phyloP scores from a whole-genome alignment of 1,140 invertebrate genomes.

The Drosophila ambigua region DNA sequence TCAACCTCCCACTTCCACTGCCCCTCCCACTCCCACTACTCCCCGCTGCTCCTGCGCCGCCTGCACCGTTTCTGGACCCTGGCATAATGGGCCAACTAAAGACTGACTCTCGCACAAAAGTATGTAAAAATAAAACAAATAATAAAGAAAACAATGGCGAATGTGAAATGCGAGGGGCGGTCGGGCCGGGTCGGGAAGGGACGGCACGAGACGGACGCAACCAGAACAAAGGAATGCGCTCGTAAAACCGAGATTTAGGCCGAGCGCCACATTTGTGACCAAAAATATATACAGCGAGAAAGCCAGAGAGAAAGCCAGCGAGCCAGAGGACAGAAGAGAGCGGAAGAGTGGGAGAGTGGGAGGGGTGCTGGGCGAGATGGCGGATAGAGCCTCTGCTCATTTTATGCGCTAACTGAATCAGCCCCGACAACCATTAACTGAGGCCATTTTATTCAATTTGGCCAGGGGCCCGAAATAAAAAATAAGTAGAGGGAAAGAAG shows the following conservation, averaged over 20 bases:
- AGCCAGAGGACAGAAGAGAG: constrained; percentile 18
- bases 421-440: constrained; percentile 81
- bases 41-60: neutral
- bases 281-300: constrained; percentile 45
- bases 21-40: neutral
- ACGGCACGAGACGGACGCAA: constrained; percentile 16
- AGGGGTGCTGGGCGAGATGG: constrained; percentile 20
- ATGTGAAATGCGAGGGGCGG: constrained; percentile 34
- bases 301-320: constrained; percentile 8
- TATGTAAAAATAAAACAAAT: constrained; percentile 82
- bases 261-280: constrained; percentile 77
- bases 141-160: constrained; percentile 77
- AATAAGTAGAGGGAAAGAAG: constrained; percentile 17
- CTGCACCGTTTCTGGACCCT: neutral
- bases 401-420: constrained; percentile 82
- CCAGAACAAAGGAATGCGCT: constrained; percentile 68
- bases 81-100: constrained; percentile 72
- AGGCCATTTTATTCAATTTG: constrained; percentile 81
- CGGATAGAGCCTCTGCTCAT: constrained; percentile 67
- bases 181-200: constrained; percentile 6
- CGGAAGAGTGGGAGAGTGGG: constrained; percentile 10
- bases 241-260: constrained; percentile 82
- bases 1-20: neutral
- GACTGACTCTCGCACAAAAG: constrained; percentile 51
- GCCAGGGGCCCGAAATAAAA: constrained; percentile 43